These are phyloP conservation scores for Siniperca scherzeri DNA, from an alignment of 2,797 vertebrate species.

Conservation along the genomic window DNA sequence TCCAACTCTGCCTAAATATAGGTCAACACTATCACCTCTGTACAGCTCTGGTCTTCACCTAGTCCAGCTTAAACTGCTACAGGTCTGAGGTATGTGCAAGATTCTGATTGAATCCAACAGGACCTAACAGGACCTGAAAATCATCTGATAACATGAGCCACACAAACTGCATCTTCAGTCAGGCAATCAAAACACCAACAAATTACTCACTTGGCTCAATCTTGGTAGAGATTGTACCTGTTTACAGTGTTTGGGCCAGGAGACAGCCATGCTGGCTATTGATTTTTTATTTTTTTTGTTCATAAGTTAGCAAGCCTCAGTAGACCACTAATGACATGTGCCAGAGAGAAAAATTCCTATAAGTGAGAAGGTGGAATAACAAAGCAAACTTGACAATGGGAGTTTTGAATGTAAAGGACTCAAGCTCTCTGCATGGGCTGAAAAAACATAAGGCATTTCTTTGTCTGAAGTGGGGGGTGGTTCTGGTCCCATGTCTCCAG, in stretches of 20 bases:
- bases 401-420: conserved; percentile 17
- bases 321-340: neutral
- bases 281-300: neutral
- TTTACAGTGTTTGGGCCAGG: neutral
- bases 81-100: neutral
- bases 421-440: no score
- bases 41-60: neutral
- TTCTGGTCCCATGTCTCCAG: conserved; percentile 2
- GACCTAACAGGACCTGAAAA: conserved; percentile 18
- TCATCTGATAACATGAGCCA: conserved; percentile 21
- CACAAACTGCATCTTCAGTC: conserved; percentile 15
- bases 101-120: conserved; percentile 31
- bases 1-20: neutral
- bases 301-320: neutral
- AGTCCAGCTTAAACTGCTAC: neutral
- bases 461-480: neutral
- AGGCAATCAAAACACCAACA: conserved; percentile 18
- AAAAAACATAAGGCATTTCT: neutral
- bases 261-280: neutral
- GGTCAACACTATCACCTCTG: neutral
- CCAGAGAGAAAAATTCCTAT: neutral
- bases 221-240: conserved; percentile 6
- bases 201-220: conserved; percentile 27
- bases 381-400: neutral
- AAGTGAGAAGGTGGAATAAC: conserved; percentile 4